These are phyloP conservation scores for Tachina fera DNA, from an alignment of 2,888 invertebrate genomes.

Conservation along the genomic window DNA sequence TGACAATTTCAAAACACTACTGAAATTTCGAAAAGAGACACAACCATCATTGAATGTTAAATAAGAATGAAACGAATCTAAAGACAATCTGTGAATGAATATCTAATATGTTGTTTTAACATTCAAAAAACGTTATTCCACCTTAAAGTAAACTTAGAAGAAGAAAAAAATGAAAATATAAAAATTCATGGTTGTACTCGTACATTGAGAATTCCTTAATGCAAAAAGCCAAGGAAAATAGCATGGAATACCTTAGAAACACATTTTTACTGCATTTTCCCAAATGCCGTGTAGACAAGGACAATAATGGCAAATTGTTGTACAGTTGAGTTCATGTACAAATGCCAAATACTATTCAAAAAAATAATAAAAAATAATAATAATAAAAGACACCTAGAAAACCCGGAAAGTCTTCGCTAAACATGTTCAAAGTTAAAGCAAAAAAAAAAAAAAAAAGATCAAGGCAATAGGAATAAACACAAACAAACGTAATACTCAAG, in stretches of 20 bases:
- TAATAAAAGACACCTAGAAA: slow-evolving; percentile 8
- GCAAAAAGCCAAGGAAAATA: slow-evolving; percentile 36
- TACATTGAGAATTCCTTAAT: slow-evolving; percentile 51
- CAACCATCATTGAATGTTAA: slow-evolving; percentile 36
- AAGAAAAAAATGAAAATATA: slow-evolving; percentile 45
- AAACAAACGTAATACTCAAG: slow-evolving; percentile 31
- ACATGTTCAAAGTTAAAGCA: slow-evolving; percentile 29
- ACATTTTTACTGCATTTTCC: slow-evolving; percentile 68
- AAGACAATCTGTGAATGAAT: slow-evolving; percentile 62
- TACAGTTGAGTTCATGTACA: slow-evolving; percentile 58
- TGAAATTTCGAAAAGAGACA: not conserved
- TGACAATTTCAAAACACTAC: slow-evolving; percentile 40
- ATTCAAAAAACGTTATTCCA: slow-evolving; percentile 59
- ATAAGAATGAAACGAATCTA: slow-evolving; percentile 32
- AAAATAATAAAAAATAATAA: slow-evolving; percentile 22
- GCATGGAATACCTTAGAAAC: slow-evolving; percentile 66
- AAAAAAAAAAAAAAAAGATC: slow-evolving; percentile 21
- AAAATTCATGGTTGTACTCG: slow-evolving; percentile 63
- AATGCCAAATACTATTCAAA: slow-evolving; percentile 61
- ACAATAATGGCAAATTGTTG: slow-evolving; percentile 71
- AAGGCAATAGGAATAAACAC: slow-evolving; percentile 27
- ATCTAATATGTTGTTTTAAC: slow-evolving; percentile 57
- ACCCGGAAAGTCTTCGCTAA: slow-evolving; percentile 28
- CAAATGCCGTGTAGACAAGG: slow-evolving; percentile 70
- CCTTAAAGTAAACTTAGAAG: slow-evolving; percentile 20